phyloP scores from a whole-genome alignment of 2,797 vertebrate genomes.

The Falco berigora region DNA sequence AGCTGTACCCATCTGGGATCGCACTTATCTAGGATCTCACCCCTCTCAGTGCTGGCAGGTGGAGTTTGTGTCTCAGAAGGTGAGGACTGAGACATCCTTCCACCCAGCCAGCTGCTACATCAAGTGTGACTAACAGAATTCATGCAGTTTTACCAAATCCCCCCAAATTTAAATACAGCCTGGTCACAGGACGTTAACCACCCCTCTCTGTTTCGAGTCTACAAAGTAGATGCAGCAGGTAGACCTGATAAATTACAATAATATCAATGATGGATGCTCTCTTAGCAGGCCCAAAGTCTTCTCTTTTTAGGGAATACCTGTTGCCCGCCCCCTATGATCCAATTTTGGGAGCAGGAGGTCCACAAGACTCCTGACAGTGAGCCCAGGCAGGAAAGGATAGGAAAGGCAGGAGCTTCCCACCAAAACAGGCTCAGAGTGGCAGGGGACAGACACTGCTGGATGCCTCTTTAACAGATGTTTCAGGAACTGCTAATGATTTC shows the following conservation, averaged over 20 bases:
- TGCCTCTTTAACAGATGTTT: neutral
- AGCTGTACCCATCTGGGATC: neutral
- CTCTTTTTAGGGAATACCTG: neutral
- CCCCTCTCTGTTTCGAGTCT: neutral
- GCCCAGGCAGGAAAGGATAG: neutral
- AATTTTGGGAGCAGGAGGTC: neutral
- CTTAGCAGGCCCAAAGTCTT: neutral
- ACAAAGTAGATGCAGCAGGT: neutral
- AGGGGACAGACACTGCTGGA: neutral
- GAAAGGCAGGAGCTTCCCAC: neutral
- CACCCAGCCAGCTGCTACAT: neutral
- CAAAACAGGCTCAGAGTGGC: neutral
- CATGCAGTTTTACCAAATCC: neutral
- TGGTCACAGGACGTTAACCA: neutral
- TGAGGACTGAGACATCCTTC: neutral
- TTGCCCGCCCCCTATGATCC: neutral
- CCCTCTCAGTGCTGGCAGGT: neutral
- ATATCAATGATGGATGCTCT: neutral
- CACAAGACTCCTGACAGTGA: neutral
- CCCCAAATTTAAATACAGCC: neutral
- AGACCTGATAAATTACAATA: neutral
- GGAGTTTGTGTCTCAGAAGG: neutral
- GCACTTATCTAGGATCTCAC: neutral
- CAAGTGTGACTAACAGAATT: neutral
- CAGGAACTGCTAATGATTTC: neutral